Conservation (phyloP, 2,888 invertebrate genomes). For the Drosophila eohydei region DNA sequence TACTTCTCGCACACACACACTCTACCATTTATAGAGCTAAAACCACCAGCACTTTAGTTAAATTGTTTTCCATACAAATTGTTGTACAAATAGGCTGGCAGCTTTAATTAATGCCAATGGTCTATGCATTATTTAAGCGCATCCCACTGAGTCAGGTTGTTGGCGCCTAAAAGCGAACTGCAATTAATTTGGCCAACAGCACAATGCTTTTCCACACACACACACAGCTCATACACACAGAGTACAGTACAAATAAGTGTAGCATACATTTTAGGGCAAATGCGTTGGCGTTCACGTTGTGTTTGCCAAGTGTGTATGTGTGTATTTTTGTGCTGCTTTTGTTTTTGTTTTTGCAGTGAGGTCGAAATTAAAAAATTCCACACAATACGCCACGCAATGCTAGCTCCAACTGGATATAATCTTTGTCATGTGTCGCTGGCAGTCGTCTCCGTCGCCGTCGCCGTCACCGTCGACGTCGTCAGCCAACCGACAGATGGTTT, state of each 20-base stretch:
- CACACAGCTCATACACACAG: conserved; percentile 4
- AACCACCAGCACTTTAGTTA: conserved; percentile 7
- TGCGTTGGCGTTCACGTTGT: conserved; percentile 9
- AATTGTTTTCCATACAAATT: conserved; percentile 24
- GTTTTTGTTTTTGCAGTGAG: conserved; percentile 32
- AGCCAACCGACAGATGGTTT: conserved; percentile 41
- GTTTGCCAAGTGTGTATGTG: background rate
- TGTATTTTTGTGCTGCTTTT: background rate
- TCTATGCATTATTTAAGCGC: conserved; percentile 60
- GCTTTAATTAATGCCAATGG: conserved; percentile 58
- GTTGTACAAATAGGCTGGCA: conserved; percentile 33
- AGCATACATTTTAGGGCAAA: conserved; percentile 38
- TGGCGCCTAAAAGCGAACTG: conserved; percentile 52
- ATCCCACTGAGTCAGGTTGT: conserved; percentile 31
- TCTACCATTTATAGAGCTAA: background rate
- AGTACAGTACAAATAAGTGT: conserved; percentile 37
- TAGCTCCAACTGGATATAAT: conserved; percentile 40
- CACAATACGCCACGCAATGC: conserved; percentile 50
- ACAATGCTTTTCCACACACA: conserved; percentile 9
- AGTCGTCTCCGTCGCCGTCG: conserved; percentile 15
- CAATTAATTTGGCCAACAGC: conserved; percentile 66
- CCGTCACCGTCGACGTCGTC: conserved; percentile 13
- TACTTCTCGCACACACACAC: background rate
- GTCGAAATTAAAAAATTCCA: conserved; percentile 77
- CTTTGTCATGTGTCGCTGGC: conserved; percentile 64